Percentiles rank a stretch among this genome's conserved stretches.
These are phyloP conservation scores for Trichogramma pretiosum DNA, from an alignment of 1,140 invertebrate genomes.

Conservation along the genomic window DNA sequence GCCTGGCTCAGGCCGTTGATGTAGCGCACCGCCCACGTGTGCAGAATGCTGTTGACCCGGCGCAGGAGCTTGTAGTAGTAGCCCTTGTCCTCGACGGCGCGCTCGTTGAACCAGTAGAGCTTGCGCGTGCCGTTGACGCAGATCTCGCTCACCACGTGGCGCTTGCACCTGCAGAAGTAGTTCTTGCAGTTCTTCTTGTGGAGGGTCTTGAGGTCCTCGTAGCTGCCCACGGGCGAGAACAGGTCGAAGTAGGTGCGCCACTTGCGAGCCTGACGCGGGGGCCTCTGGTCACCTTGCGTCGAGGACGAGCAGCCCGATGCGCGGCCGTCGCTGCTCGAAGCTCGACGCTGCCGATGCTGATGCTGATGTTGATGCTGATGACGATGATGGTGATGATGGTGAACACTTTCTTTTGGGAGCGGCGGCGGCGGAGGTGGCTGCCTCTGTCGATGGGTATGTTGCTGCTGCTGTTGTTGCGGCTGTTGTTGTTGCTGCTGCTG, in stretches of 20 bases:
- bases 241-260: slow-evolving; percentile 33
- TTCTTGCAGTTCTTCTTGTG: slow-evolving; percentile 39
- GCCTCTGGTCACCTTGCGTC: neutral
- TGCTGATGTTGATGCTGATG: too few species aligned
- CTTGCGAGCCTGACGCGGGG: neutral
- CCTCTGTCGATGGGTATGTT: too few species aligned
- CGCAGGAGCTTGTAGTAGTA: slow-evolving; percentile 40
- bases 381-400: too few species aligned
- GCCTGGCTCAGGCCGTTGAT: slow-evolving; percentile 32
- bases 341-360: too few species aligned
- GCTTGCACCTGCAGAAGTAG: slow-evolving; percentile 38
- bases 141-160: slow-evolving; percentile 42
- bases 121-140: slow-evolving; percentile 38
- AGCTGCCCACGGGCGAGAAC: slow-evolving; percentile 34
- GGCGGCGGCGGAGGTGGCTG: too few species aligned
- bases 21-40: slow-evolving; percentile 36
- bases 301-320: slow-evolving; percentile 39
- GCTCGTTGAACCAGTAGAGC: slow-evolving; percentile 41
- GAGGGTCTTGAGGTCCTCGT: slow-evolving; percentile 33
- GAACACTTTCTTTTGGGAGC: too few species aligned
- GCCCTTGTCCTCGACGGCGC: slow-evolving; percentile 40
- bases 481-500: slow-evolving; percentile 42
- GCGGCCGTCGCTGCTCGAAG: slow-evolving; percentile 46
- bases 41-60: slow-evolving; percentile 35
- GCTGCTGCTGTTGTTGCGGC: too few species aligned